A percentile compares a stretch with the other conserved stretches of the same genome.
Conservation (phyloP, 1,140 invertebrate genomes). For the Steinernema feltiae region DNA sequence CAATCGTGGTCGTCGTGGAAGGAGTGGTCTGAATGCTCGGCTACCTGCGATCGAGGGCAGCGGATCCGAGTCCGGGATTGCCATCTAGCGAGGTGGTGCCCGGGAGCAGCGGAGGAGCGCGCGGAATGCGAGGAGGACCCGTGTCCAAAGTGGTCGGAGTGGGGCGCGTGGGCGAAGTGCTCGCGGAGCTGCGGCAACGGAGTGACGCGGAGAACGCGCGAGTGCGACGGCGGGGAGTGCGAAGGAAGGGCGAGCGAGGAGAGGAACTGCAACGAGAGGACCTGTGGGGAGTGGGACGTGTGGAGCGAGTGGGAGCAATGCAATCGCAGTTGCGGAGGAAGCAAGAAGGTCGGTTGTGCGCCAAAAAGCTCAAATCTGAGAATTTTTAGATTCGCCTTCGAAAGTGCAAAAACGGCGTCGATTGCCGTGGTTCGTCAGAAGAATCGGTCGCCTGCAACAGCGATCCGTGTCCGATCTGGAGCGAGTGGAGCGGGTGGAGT, state of each 20-base stretch:
- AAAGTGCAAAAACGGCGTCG: background rate
- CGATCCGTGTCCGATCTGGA: constrained; percentile 32
- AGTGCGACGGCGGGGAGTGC: constrained; percentile 60
- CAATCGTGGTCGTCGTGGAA: constrained; percentile 28
- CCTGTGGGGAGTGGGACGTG: constrained; percentile 71
- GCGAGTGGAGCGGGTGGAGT: constrained; percentile 32
- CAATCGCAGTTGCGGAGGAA: constrained; percentile 68
- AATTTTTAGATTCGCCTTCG: background rate
- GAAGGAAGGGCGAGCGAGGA: constrained; percentile 64
- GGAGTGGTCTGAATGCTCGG: constrained; percentile 30
- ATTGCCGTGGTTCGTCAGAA: constrained; percentile 14
- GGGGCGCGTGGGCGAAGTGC: constrained; percentile 71
- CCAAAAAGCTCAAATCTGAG: too few species aligned
- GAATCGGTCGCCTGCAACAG: constrained; percentile 31
- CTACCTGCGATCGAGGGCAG: constrained; percentile 21
- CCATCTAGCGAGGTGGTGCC: constrained; percentile 15
- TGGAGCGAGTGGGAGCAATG: constrained; percentile 74
- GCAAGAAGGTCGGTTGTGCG: constrained; percentile 60
- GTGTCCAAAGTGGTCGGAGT: constrained; percentile 65
- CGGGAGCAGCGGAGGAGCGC: constrained; percentile 27
- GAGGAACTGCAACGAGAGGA: constrained; percentile 68
- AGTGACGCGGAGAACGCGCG: constrained; percentile 14
- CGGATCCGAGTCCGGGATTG: background rate
- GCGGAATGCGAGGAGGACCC: constrained; percentile 23
- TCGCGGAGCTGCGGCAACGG: constrained; percentile 72